Evolutionary conservation across 2,797 vertebrate genomes (phyloP).

Genomic region (Micropoecilia bifurca): DNA sequence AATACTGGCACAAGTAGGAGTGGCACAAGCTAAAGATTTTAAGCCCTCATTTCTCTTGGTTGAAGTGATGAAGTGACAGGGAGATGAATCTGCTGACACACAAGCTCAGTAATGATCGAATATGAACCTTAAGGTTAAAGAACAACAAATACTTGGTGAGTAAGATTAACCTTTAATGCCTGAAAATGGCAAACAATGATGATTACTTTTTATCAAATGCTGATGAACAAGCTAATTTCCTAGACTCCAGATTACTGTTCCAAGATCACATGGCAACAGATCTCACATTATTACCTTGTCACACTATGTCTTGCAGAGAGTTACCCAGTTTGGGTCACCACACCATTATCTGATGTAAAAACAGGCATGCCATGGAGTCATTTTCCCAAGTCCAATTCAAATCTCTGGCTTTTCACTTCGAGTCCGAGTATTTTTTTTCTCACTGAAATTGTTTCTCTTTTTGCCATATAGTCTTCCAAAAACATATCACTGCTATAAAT

Average conservation of each 20-base stretch:
- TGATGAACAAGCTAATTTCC: not conserved
- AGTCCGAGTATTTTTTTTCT: not conserved
- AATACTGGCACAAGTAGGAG: slow-evolving; percentile 7
- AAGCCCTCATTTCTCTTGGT: slow-evolving; percentile 7
- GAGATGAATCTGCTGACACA: slow-evolving; percentile 27
- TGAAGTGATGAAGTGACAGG: slow-evolving; percentile 22
- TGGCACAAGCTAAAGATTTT: slow-evolving; percentile 5
- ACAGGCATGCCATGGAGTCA: not conserved
- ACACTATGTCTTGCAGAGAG: not conserved
- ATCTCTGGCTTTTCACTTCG: not conserved
- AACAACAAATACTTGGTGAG: slow-evolving; percentile 2
- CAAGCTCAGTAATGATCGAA: slow-evolving; percentile 12
- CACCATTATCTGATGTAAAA: not conserved
- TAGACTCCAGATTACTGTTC: not conserved
- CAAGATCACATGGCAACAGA: not conserved
- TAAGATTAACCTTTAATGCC: not conserved
- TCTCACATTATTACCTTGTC: not conserved
- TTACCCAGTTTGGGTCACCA: not conserved
- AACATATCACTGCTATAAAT: not conserved
- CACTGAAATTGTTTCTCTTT: not conserved
- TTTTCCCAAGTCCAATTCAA: not conserved
- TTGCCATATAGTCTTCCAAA: not conserved
- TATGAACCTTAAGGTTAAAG: slow-evolving; percentile 17
- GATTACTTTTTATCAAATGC: not conserved
- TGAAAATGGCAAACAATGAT: not conserved